These are phyloP conservation scores for Cyanocitta stelleri DNA, from an alignment of 2,113 vertebrate species.

Conservation along the genomic window DNA sequence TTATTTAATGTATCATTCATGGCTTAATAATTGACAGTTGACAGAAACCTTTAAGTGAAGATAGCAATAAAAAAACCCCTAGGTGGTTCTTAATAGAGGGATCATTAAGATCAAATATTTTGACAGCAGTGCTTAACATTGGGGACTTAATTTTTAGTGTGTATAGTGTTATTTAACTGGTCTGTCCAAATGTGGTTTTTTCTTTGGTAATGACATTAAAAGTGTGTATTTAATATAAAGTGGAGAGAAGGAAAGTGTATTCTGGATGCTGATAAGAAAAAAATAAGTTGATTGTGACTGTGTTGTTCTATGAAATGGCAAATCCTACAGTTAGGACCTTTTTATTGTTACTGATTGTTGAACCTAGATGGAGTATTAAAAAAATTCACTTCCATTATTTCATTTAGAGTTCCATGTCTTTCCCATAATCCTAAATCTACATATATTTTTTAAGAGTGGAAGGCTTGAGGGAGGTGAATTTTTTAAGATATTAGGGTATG, in stretches of 20 bases:
- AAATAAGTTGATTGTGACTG: not conserved
- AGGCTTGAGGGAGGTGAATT: not conserved
- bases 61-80: not conserved
- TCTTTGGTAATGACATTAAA: not conserved
- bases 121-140: not conserved
- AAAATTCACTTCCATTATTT: not conserved
- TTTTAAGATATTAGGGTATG: not conserved
- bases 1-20: not conserved
- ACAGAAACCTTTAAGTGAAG: not conserved
- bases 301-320: not conserved
- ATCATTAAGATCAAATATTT: not conserved
- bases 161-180: not conserved
- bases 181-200: not conserved
- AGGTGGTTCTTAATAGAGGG: not conserved
- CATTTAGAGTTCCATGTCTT: not conserved
- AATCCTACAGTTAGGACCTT: not conserved
- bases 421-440: not conserved
- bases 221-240: not conserved
- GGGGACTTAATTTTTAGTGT: not conserved
- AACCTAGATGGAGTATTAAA: not conserved
- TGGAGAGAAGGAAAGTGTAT: not conserved
- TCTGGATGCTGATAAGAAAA: not conserved
- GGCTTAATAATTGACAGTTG: not conserved
- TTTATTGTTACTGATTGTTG: not conserved
- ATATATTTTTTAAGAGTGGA: not conserved